These are phyloP conservation scores for Malurus elegans DNA, from an alignment of 2,113 vertebrate species.

Conservation along the genomic window DNA sequence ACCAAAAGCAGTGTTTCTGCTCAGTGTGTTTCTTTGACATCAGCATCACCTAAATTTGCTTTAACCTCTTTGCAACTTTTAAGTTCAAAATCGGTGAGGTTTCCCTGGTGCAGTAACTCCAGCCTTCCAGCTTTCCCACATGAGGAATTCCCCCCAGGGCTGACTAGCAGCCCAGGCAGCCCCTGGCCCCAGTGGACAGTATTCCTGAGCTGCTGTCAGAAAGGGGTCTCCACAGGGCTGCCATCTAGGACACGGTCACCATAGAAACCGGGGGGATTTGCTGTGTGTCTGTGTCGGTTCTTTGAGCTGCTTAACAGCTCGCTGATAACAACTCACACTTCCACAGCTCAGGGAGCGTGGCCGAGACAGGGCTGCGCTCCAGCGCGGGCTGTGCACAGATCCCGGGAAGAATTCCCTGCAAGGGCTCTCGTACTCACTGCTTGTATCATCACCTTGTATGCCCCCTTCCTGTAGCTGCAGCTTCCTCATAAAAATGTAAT, in stretches of 20 bases:
- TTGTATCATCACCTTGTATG: background rate
- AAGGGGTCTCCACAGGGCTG: background rate
- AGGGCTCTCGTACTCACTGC: background rate
- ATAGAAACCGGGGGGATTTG: conserved; percentile 5
- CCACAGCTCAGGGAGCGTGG: background rate
- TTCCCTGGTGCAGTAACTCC: background rate
- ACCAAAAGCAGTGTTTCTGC: background rate
- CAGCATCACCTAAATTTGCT: background rate
- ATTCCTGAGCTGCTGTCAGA: background rate
- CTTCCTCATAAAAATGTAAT: background rate
- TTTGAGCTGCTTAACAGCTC: background rate
- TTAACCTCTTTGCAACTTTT: background rate
- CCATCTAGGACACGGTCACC: background rate
- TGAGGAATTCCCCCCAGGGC: background rate
- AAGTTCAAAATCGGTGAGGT: background rate
- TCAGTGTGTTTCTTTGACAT: background rate
- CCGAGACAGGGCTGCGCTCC: background rate
- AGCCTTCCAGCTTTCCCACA: background rate
- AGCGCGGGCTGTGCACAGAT: rapidly evolving
- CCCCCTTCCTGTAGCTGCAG: background rate
- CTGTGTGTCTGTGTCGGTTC: background rate
- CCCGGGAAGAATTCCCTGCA: background rate
- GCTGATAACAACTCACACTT: background rate
- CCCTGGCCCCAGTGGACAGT: rapidly evolving
- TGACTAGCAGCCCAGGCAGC: background rate